Conservation (phyloP, 2,888 invertebrate species). For the Pemphredon lugubris region DNA sequence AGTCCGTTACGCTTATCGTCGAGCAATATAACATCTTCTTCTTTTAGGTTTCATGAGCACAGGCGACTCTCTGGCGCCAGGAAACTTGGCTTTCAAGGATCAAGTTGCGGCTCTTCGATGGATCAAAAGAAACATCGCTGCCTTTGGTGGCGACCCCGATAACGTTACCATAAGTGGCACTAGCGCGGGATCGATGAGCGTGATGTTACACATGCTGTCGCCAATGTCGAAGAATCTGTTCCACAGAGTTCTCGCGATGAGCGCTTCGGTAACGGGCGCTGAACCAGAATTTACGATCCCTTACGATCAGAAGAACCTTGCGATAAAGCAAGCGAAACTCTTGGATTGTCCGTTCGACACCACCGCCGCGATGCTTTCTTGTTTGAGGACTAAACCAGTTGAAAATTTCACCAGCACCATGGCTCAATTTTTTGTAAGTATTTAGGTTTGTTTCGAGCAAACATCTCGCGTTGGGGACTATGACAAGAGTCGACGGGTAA, state of each 20-base stretch:
- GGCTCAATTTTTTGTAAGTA: constrained; percentile 63
- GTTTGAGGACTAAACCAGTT: constrained; percentile 82
- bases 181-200: constrained; percentile 81
- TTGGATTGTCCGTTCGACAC: constrained; percentile 83
- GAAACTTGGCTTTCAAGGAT: constrained; percentile 88
- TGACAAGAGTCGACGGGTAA: too few relatives aligned
- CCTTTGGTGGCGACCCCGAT: constrained; percentile 87
- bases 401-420: constrained; percentile 63
- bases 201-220: constrained; percentile 81
- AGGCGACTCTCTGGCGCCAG: constrained; percentile 85
- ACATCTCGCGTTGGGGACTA: too few relatives aligned
- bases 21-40: constrained; percentile 73
- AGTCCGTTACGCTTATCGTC: too few relatives aligned
- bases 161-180: constrained; percentile 86
- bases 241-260: constrained; percentile 87
- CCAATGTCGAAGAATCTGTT: constrained; percentile 87
- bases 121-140: constrained; percentile 85
- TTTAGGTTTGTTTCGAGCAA: too few relatives aligned
- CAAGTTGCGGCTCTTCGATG: constrained; percentile 86
- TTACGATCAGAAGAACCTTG: constrained; percentile 83
- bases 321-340: constrained; percentile 84
- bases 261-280: constrained; percentile 84
- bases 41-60: constrained; percentile 84
- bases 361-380: constrained; percentile 83
- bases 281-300: constrained; percentile 80